Conservation (phyloP, 2,113 vertebrate species). For the Psammodynastes pulverulentus region DNA sequence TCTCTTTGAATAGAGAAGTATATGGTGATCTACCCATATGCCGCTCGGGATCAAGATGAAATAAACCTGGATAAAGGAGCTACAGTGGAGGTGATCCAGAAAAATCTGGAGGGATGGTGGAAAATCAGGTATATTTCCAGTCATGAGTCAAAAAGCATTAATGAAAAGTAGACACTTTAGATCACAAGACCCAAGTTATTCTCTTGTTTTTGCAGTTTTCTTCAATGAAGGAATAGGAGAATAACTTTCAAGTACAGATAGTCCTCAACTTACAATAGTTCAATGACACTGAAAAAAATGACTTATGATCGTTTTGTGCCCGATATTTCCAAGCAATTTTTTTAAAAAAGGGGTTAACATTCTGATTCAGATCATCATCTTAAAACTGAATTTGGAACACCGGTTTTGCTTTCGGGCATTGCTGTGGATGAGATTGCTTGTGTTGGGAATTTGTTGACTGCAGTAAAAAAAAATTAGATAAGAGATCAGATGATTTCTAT, state of each 20-base stretch:
- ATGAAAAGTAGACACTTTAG: background rate
- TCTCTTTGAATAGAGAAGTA: conserved; percentile 83
- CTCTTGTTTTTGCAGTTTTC: background rate
- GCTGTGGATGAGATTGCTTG: background rate
- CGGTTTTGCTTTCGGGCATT: background rate
- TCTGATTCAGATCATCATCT: background rate
- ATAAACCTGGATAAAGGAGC: conserved; percentile 92
- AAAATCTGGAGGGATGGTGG: conserved; percentile 99
- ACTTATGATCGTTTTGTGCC: background rate
- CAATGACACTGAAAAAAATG: background rate
- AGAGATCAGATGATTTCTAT: background rate
- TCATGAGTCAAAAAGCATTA: background rate
- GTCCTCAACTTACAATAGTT: background rate
- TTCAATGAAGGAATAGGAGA: background rate
- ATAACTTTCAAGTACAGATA: background rate
- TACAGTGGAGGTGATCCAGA: conserved; percentile 93
- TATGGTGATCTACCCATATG: conserved; percentile 88
- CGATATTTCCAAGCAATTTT: background rate
- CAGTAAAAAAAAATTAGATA: background rate
- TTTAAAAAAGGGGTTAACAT: background rate
- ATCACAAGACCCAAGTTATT: accelerated
- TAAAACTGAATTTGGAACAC: background rate
- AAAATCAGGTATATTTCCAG: conserved; percentile 86
- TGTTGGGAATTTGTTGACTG: background rate
- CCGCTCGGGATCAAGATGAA: conserved; percentile 90